These are phyloP conservation scores for Uropetala carovei DNA, from an alignment of 2,888 invertebrate genomes.

Conservation along the genomic window DNA sequence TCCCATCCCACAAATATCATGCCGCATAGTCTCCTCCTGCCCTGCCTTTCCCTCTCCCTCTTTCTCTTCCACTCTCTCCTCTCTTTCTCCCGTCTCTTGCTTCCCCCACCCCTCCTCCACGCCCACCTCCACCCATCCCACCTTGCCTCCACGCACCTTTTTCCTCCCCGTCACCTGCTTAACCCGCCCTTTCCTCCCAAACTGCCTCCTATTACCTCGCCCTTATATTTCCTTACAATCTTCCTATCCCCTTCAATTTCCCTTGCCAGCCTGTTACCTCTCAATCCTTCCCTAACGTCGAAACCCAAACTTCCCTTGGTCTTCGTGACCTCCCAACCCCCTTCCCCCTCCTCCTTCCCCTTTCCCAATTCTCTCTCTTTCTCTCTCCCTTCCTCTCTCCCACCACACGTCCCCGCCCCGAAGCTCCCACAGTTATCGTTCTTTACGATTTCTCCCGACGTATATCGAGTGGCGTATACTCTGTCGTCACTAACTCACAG, in stretches of 20 bases:
- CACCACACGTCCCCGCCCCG: not conserved
- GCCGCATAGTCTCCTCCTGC: no score
- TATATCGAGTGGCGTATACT: not conserved
- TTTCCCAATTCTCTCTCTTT: not conserved
- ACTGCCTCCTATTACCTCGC: not conserved
- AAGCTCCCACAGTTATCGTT: not conserved
- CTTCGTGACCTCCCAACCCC: not conserved
- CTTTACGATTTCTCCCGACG: slow-evolving; percentile 25
- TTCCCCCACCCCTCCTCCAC: not conserved
- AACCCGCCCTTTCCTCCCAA: not conserved
- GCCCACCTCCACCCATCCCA: not conserved
- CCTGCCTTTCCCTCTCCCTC: no score
- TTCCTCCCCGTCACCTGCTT: not conserved
- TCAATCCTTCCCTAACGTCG: not conserved
- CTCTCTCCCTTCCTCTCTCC: not conserved
- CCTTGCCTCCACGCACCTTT: not conserved
- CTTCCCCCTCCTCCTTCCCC: not conserved
- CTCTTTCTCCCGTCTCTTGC: no score
- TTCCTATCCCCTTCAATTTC: not conserved
- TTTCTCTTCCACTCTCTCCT: not conserved
- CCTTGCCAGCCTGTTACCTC: not conserved
- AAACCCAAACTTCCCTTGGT: no score
- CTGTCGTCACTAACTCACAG: not conserved
- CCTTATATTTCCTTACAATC: not conserved
- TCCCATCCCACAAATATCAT: no score